Conservation (phyloP, 2,113 vertebrate genomes). For the Tonatia bakeri region DNA sequence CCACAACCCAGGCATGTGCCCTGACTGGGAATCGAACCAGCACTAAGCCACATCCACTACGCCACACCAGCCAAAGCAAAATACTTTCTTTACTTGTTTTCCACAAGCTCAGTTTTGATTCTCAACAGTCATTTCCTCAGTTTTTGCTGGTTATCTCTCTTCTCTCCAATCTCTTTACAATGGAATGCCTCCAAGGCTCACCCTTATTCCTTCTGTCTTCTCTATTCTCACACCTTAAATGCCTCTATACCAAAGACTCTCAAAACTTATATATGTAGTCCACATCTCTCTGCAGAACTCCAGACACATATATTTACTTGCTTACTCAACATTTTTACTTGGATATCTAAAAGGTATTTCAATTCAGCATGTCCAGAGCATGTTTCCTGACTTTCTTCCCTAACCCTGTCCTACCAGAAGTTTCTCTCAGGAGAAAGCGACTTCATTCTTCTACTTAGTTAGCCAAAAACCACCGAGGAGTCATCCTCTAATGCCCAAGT, state of each 20-base stretch:
- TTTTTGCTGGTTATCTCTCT: not conserved
- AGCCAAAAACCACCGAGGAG: not conserved
- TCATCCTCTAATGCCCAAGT: not conserved
- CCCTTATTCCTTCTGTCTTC: not conserved
- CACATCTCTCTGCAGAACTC: not conserved
- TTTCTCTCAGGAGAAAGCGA: not conserved
- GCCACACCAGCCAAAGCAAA: too few species aligned
- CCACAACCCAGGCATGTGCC: too few species aligned
- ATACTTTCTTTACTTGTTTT: not conserved
- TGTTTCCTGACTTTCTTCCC: not conserved
- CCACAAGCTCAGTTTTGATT: not conserved
- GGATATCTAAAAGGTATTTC: not conserved
- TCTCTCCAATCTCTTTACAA: not conserved
- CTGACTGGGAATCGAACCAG: too few species aligned
- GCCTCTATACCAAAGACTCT: not conserved
- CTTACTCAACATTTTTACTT: not conserved
- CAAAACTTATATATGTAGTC: not conserved
- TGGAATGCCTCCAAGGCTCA: not conserved
- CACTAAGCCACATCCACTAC: too few species aligned
- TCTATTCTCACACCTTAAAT: not conserved
- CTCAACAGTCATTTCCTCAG: not conserved
- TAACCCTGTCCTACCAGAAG: not conserved
- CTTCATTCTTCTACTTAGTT: not conserved
- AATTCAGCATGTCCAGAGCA: not conserved
- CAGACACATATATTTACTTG: not conserved